Percentiles rank a stretch among this genome's conserved stretches.
These are phyloP conservation scores for Catostylus mosaicus DNA, from an alignment of 30 jellyfish, hydroid and myxozoan species.

Conservation along the genomic window DNA sequence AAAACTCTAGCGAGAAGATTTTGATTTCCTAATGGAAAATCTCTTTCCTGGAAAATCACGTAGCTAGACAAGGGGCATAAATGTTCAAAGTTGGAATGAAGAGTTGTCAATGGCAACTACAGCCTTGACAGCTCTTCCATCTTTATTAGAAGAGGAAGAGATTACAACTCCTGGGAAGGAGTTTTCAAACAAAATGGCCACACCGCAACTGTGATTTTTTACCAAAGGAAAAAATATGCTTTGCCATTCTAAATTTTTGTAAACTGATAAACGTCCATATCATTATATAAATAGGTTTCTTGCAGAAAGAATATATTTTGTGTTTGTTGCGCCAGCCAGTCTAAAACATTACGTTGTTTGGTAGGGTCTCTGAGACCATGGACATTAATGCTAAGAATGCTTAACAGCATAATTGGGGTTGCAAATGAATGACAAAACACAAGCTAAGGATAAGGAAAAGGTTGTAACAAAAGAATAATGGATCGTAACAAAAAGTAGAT, in stretches of 20 bases:
- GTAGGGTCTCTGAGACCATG: not conserved
- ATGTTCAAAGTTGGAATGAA: conserved; percentile 5
- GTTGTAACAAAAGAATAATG: too few species aligned
- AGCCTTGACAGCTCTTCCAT: not conserved
- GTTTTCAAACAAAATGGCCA: conserved; percentile 4
- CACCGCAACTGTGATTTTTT: conserved; percentile 20
- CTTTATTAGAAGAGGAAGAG: not conserved
- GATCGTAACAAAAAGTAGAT: too few species aligned
- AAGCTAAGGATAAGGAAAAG: too few species aligned
- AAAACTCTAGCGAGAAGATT: too few species aligned
- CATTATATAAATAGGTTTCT: not conserved
- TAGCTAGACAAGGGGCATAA: conserved; percentile 31
- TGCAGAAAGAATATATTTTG: not conserved
- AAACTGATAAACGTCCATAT: not conserved
- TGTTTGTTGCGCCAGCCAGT: not conserved
- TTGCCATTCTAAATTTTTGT: not conserved
- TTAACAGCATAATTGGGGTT: not conserved
- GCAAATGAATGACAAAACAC: too few species aligned
- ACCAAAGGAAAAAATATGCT: conserved; percentile 6
- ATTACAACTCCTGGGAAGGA: not conserved
- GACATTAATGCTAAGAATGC: not conserved
- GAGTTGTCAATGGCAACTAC: not conserved
- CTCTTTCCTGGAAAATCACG: too few species aligned
- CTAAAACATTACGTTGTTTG: not conserved
- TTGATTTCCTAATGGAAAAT: too few species aligned